Evolutionary conservation across 2,888 invertebrate species (phyloP).

Genomic region (Spicauda simplicius): DNA sequence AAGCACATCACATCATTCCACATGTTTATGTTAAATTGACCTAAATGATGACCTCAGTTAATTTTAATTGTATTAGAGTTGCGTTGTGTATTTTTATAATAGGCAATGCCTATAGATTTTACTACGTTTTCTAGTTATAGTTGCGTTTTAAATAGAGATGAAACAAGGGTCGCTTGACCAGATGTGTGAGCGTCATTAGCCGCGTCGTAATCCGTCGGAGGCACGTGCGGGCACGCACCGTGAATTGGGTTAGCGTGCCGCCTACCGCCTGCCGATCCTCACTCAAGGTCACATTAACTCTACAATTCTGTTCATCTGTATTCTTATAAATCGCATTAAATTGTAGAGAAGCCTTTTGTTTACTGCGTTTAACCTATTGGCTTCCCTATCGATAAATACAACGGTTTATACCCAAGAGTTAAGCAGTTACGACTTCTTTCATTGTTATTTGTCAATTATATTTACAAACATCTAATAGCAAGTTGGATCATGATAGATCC

Average conservation of each 20-base stretch:
- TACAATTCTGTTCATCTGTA: not conserved
- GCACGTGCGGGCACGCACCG: constrained; percentile 71
- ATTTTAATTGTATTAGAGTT: too few species aligned
- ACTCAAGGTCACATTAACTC: constrained; percentile 60
- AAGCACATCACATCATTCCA: too few species aligned
- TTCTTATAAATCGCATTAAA: not conserved
- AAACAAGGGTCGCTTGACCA: constrained; percentile 48
- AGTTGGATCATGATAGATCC: too few species aligned
- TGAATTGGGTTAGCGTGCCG: constrained; percentile 76
- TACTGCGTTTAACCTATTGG: not conserved
- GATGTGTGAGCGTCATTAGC: constrained; percentile 64
- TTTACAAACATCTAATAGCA: too few species aligned
- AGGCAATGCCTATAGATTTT: too few species aligned
- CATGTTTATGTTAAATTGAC: too few species aligned
- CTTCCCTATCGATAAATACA: not conserved
- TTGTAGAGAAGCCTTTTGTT: not conserved
- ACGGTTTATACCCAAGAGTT: too few species aligned
- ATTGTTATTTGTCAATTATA: too few species aligned
- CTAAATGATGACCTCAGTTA: too few species aligned
- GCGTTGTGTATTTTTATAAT: too few species aligned
- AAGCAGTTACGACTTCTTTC: too few species aligned
- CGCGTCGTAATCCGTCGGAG: constrained; percentile 62
- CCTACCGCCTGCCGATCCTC: constrained; percentile 40
- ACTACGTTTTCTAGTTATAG: not conserved
- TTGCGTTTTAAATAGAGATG: not conserved